phyloP scores from a whole-genome alignment of 2,888 invertebrate genomes.

The Podabrus alpinus region DNA sequence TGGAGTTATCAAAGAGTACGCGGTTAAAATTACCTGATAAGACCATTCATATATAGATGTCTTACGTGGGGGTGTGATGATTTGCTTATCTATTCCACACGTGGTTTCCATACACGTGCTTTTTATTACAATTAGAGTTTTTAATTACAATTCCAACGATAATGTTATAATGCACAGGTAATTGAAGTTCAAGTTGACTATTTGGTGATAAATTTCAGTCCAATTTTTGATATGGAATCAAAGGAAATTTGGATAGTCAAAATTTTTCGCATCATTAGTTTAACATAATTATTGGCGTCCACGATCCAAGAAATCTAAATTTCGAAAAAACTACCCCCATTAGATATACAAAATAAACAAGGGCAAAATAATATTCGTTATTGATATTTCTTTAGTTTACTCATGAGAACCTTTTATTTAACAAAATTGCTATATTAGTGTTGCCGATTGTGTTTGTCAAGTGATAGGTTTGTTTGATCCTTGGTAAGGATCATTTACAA shows the following conservation, averaged over 20 bases:
- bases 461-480: conserved; percentile 30
- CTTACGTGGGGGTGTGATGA: conserved; percentile 25
- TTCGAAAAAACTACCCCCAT: background rate
- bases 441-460: conserved; percentile 25
- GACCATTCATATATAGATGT: conserved; percentile 39
- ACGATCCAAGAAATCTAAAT: no score
- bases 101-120: background rate
- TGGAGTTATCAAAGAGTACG: conserved; percentile 38
- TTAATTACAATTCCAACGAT: background rate
- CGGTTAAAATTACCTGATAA: conserved; percentile 40
- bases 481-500: conserved; percentile 22
- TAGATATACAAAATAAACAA: background rate
- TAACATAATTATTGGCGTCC: no score
- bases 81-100: conserved; percentile 12
- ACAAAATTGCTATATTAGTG: conserved; percentile 6
- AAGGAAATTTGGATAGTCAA: no score
- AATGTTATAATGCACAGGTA: background rate
- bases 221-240: no score
- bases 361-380: background rate
- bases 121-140: background rate
- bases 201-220: no score
- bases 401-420: background rate
- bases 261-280: no score
- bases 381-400: background rate
- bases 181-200: background rate